A percentile compares a stretch with the other conserved stretches of the same genome.
These are phyloP conservation scores for Psittacula derbiana DNA, from an alignment of 2,797 vertebrate genomes.

Conservation along the genomic window DNA sequence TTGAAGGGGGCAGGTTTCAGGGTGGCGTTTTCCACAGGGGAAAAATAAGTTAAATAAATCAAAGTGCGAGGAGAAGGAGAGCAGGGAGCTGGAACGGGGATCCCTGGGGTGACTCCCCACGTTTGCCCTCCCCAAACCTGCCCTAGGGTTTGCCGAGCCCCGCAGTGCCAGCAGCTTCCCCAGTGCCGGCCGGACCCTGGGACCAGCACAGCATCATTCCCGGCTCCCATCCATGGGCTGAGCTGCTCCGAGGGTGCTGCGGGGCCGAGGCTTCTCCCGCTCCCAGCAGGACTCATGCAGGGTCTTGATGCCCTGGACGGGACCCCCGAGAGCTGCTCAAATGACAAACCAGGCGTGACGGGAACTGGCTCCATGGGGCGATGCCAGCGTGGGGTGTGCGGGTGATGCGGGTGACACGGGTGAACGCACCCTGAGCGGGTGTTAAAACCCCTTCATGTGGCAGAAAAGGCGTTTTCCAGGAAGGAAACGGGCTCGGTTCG, in stretches of 20 bases:
- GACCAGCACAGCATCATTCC: fast-evolving
- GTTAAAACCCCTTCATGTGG: fast-evolving
- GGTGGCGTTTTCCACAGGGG: neutral
- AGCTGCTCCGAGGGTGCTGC: fast-evolving
- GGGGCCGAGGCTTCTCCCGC: neutral
- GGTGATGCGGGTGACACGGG: neutral
- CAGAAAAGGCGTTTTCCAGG: neutral
- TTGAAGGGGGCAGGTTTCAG: neutral
- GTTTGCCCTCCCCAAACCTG: neutral
- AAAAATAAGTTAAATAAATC: neutral
- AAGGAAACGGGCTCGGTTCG: neutral
- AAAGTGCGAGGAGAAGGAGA: neutral
- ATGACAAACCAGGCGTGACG: fast-evolving
- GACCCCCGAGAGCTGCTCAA: neutral
- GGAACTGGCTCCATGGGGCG: fast-evolving
- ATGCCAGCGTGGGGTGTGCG: neutral
- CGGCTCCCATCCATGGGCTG: fast-evolving
- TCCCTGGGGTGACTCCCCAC: neutral
- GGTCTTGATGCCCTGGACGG: fast-evolving
- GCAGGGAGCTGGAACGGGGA: neutral
- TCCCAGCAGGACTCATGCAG: neutral
- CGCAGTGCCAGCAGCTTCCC: fast-evolving
- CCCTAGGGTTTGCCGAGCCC: neutral
- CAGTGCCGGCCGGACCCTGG: fast-evolving
- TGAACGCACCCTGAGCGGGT: fast-evolving